phyloP scores from a whole-genome alignment of 2,113 vertebrate species.

The Caranx melampygus region DNA sequence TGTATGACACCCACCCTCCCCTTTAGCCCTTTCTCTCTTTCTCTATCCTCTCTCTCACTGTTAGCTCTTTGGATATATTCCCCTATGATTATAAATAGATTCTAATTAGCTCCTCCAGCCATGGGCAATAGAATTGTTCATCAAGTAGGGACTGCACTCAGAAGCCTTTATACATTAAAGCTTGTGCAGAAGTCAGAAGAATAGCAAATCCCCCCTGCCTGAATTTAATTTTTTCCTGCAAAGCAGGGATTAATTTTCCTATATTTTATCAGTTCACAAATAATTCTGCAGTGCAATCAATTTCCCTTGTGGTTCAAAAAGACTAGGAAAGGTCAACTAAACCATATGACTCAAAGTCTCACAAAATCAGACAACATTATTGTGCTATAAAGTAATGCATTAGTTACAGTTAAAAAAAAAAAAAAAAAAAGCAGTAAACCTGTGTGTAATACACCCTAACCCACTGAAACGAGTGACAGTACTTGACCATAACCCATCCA shows the following conservation, averaged over 20 bases:
- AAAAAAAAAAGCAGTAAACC: background rate
- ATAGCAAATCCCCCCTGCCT: slow-evolving; percentile 63
- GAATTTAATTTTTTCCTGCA: slow-evolving; percentile 41
- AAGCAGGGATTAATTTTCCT: slow-evolving; percentile 55
- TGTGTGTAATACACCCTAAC: too few species aligned
- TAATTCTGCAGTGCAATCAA: slow-evolving; percentile 45
- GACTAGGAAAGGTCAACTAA: slow-evolving; percentile 35
- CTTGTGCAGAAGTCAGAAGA: slow-evolving; percentile 64
- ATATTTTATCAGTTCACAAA: slow-evolving; percentile 60
- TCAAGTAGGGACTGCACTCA: slow-evolving; percentile 67
- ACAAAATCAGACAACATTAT: background rate
- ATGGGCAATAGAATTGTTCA: slow-evolving; percentile 77
- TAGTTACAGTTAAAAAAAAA: background rate
- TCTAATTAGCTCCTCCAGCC: slow-evolving; percentile 81
- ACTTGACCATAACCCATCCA: background rate
- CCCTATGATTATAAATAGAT: slow-evolving; percentile 82
- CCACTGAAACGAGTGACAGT: background rate
- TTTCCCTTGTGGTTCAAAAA: slow-evolving; percentile 38
- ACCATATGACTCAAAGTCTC: slow-evolving; percentile 34
- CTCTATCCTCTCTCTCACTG: slow-evolving; percentile 30
- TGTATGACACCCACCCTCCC: slow-evolving; percentile 28
- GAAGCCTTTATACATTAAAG: slow-evolving; percentile 67
- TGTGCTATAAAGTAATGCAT: background rate
- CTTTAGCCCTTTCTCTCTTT: slow-evolving; percentile 36
- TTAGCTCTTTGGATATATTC: slow-evolving; percentile 73